Conservation (phyloP, 1,140 invertebrate genomes). For the Neuroterus valhalla region DNA sequence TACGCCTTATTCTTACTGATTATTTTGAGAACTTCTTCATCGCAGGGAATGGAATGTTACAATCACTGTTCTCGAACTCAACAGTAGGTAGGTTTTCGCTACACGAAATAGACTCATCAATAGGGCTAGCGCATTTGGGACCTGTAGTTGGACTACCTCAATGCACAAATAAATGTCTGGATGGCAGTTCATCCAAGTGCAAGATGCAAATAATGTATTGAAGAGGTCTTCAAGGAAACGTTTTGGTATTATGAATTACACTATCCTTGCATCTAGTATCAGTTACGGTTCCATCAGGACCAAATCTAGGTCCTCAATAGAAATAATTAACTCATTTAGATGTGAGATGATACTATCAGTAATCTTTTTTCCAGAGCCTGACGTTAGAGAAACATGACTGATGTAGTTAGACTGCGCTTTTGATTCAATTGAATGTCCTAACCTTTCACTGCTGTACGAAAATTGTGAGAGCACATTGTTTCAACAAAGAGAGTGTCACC, state of each 20-base stretch:
- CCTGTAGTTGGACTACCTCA: slow-evolving; percentile 53
- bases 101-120: slow-evolving; percentile 45
- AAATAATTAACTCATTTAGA: slow-evolving; percentile 3
- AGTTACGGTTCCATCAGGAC: slow-evolving; percentile 59
- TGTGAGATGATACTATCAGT: slow-evolving; percentile 14
- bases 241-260: slow-evolving; percentile 48
- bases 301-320: slow-evolving; percentile 35
- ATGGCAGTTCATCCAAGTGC: slow-evolving; percentile 57
- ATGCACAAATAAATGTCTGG: slow-evolving; percentile 54
- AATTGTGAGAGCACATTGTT: slow-evolving; percentile 50
- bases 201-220: slow-evolving; percentile 57
- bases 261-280: slow-evolving; percentile 59
- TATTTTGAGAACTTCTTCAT: slow-evolving; percentile 8
- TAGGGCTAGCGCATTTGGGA: slow-evolving; percentile 47
- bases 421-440: slow-evolving; percentile 45
- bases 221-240: slow-evolving; percentile 43
- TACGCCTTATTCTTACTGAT: slow-evolving; percentile 55
- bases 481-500: slow-evolving; percentile 51
- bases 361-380: slow-evolving; percentile 36
- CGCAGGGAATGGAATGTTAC: slow-evolving; percentile 36
- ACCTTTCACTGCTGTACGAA: slow-evolving; percentile 43
- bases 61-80: slow-evolving; percentile 38
- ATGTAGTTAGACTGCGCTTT: slow-evolving; percentile 49
- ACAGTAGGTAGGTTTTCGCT: slow-evolving; percentile 47
- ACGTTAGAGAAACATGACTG: slow-evolving; percentile 46